Evolutionary conservation across 2,797 vertebrate genomes (phyloP).

Genomic region (Scyliorhinus canicula): DNA sequence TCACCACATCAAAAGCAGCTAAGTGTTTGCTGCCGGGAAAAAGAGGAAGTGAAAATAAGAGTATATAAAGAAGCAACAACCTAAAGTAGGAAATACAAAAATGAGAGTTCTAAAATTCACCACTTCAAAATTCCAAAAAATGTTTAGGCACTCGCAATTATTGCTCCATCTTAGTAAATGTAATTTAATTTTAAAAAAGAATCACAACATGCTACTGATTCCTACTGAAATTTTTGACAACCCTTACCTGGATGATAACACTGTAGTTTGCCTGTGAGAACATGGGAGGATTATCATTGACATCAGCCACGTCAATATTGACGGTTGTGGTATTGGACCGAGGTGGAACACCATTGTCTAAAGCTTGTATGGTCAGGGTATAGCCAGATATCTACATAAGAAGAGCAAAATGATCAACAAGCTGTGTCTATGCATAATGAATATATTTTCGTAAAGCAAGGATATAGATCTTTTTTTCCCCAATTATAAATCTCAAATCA

Average conservation of each 20-base stretch:
- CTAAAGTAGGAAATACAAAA: not conserved
- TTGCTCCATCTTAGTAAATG: not conserved
- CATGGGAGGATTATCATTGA: slow-evolving; percentile 89
- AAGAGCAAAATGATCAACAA: not conserved
- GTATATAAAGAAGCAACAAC: not conserved
- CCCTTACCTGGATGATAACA: slow-evolving; percentile 83
- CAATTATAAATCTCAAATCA: not conserved
- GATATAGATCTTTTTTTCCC: not conserved
- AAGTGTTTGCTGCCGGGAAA: no score
- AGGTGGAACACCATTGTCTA: slow-evolving; percentile 76
- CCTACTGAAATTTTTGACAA: not conserved
- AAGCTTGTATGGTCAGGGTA: slow-evolving; percentile 78
- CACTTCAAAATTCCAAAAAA: not conserved
- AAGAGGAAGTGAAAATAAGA: no score
- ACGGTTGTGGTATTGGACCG: slow-evolving; percentile 72
- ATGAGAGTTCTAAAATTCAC: no score
- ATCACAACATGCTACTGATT: not conserved
- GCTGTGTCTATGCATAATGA: not conserved
- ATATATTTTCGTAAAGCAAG: not conserved
- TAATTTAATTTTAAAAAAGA: not conserved
- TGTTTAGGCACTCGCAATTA: not conserved
- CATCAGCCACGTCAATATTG: slow-evolving; percentile 93
- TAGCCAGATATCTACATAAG: slow-evolving; percentile 83
- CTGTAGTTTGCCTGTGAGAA: slow-evolving; percentile 93
- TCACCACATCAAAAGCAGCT: no score